These are phyloP conservation scores for Phalera bucephala DNA, from an alignment of 2,888 invertebrate species.

Conservation along the genomic window DNA sequence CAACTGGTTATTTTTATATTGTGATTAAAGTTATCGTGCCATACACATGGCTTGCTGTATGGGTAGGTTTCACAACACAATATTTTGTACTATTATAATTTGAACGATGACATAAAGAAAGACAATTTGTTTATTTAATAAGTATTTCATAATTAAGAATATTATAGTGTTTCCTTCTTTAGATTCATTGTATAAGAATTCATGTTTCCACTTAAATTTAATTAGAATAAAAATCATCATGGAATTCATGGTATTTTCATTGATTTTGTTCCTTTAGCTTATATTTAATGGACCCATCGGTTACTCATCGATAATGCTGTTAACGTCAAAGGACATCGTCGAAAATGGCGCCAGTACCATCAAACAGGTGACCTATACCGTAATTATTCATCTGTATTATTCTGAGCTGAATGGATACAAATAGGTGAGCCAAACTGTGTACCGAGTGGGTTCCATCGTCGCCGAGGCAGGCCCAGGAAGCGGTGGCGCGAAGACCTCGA, in stretches of 20 bases:
- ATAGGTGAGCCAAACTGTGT: too few relatives aligned
- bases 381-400: too few relatives aligned
- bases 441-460: too few relatives aligned
- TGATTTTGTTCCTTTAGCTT: too few relatives aligned
- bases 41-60: slow-evolving; percentile 47
- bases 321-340: too few relatives aligned
- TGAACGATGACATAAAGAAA: slow-evolving; percentile 68
- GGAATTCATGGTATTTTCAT: slow-evolving; percentile 60
- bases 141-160: slow-evolving; percentile 80
- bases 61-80: slow-evolving; percentile 23
- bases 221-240: slow-evolving; percentile 82
- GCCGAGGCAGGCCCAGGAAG: too few relatives aligned
- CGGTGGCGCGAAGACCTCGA: too few relatives aligned
- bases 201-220: slow-evolving; percentile 82
- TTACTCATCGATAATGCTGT: too few relatives aligned
- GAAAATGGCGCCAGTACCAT: too few relatives aligned
- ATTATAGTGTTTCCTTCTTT: slow-evolving; percentile 81
- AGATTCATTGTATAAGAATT: slow-evolving; percentile 82
- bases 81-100: slow-evolving; percentile 39
- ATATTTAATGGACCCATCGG: too few relatives aligned
- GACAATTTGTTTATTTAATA: slow-evolving; percentile 79
- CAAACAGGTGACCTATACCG: too few relatives aligned
- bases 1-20: slow-evolving; percentile 13
- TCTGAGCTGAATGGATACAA: too few relatives aligned
- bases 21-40: slow-evolving; percentile 52